Base-by-base conservation (phyloP, 2,888 invertebrate genomes). In the Drosophila cracens region DNA sequence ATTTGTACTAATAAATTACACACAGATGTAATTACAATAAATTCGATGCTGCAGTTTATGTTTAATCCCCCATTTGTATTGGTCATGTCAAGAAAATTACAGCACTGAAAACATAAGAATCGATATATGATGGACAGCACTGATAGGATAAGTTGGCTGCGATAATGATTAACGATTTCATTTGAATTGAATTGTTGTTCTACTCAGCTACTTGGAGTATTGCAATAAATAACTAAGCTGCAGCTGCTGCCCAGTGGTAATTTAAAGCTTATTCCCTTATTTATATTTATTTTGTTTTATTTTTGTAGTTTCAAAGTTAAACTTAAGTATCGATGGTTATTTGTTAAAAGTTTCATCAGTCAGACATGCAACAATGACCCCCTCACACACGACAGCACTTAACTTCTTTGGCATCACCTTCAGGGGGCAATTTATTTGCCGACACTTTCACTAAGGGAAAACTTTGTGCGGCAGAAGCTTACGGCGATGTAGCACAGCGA, bases 401-500 rank as follows among this genome's bases (percentile, higher is more conserved):
- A 78, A 61, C 78, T 74, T 63, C 68, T 66, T 70, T 46, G 75
- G 63, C 70, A 74, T 57, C 57, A 78, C 81, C 76, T 79, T 84
- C 43, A n/a, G 36, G 68, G 34, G 70, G 79, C 84, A 79, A 85
- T 85, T 85, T 85, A 87, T 85, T 85, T 81, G 66, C 76, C 81
- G 85, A 83, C 84, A 87, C 84, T 85, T 85, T 81, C 72, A 59
- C 78, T 64, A 57, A 21, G 2, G 21, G 40, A 46, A 80, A 79
- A 68, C 56, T 79, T 80, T 66, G 54, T 69, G 70, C 60, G 73
- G 80, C 62, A 43, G 43, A 52, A 61, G 74, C 78, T 80, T 81
- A 70, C 71, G 73, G 69, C 78, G 68, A 83, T 84, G 71, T 80
- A 71, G 82, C 77, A n/a, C 27, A 36, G 27, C 36, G 13, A 38